These are phyloP conservation scores for Pyrrhosoma nymphula DNA, from an alignment of 2,888 invertebrate species.

Conservation along the genomic window DNA sequence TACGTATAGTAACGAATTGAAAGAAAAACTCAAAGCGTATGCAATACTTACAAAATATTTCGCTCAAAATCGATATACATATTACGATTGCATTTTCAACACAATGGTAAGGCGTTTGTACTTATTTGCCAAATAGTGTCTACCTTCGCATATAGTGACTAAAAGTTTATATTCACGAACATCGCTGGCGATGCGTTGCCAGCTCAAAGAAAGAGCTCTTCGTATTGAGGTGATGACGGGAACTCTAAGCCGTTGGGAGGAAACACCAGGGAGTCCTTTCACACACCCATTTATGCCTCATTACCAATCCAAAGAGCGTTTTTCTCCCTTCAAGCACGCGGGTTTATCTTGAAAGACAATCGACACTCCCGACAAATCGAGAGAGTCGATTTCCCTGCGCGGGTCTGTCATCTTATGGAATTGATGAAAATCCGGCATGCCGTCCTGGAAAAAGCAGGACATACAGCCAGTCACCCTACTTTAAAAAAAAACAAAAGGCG, in stretches of 20 bases:
- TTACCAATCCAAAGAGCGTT: not conserved
- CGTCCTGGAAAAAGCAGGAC: conserved; percentile 35
- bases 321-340: not conserved
- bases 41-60: no score
- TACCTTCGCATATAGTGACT: no score
- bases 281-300: not conserved
- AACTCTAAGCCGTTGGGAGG: not conserved
- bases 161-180: no score
- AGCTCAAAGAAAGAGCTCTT: not conserved
- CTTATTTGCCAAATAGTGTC: no score
- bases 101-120: no score
- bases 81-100: no score
- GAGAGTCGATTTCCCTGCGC: not conserved
- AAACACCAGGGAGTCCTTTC: not conserved
- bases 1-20: no score
- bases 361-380: not conserved
- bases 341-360: not conserved
- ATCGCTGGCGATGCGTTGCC: not conserved
- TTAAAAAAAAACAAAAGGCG: not conserved
- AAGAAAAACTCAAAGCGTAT: no score
- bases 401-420: not conserved
- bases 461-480: not conserved
- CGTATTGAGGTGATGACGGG: not conserved
- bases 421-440: conserved; percentile 29
- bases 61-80: no score